Conservation (phyloP, 2,797 vertebrate species). For the Pangasius krempfi region DNA sequence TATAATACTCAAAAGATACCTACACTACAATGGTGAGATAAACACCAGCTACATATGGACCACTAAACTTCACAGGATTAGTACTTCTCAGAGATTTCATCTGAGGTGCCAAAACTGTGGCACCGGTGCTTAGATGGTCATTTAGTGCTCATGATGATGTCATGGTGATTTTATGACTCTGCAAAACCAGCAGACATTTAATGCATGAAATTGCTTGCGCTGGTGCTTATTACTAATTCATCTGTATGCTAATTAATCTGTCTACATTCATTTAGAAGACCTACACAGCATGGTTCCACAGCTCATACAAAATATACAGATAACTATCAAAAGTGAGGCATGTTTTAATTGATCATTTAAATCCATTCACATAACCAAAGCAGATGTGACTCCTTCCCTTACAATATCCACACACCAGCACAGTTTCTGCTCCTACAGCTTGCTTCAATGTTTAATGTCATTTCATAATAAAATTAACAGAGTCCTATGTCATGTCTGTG, state of each 20-base stretch:
- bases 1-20: background rate
- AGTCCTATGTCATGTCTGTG: conserved; percentile 56
- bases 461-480: conserved; percentile 54
- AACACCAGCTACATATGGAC: background rate
- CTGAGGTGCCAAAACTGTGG: too few species aligned
- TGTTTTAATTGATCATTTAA: background rate
- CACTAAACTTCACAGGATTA: background rate
- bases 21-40: background rate
- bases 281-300: background rate
- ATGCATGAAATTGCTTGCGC: background rate
- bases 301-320: background rate
- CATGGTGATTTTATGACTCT: background rate
- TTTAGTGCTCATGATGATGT: background rate
- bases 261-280: background rate
- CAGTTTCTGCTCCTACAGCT: conserved; percentile 1
- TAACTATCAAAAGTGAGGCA: background rate
- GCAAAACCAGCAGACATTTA: background rate
- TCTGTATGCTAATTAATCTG: conserved; percentile 23
- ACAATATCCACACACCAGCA: background rate
- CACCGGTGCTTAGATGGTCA: background rate
- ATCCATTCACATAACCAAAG: background rate
- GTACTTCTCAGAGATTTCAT: background rate
- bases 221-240: background rate
- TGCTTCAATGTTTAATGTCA: conserved; percentile 39
- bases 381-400: background rate